phyloP scores from a whole-genome alignment of 2,113 vertebrate genomes.

The Ameiurus melas region DNA sequence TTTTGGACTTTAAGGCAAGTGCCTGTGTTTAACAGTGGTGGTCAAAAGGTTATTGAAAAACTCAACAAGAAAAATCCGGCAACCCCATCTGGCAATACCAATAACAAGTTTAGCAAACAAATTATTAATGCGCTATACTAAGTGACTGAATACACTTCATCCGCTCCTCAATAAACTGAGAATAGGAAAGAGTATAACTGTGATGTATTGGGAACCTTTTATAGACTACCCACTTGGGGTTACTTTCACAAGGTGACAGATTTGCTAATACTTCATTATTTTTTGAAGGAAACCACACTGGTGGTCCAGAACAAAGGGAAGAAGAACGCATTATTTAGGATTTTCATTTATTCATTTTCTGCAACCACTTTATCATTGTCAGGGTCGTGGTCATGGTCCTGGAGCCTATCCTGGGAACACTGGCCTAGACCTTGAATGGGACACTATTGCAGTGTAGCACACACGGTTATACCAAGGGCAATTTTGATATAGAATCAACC shows the following conservation, averaged over 20 bases:
- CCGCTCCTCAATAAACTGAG: not conserved
- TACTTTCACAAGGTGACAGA: not conserved
- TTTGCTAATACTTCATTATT: not conserved
- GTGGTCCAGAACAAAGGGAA: not conserved
- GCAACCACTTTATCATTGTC: not conserved
- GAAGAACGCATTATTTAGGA: not conserved
- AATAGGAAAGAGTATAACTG: not conserved
- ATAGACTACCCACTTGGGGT: not conserved
- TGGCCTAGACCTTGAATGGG: not conserved
- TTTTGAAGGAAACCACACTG: not conserved
- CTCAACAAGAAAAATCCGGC: not conserved
- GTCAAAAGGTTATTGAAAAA: not conserved
- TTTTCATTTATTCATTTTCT: not conserved
- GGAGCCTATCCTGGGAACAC: not conserved
- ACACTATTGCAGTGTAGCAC: not conserved
- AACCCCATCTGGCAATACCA: not conserved
- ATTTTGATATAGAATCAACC: not conserved
- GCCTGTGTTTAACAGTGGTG: not conserved
- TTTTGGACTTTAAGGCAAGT: not conserved
- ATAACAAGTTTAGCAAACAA: not conserved
- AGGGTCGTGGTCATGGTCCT: not conserved
- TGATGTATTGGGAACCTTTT: not conserved
- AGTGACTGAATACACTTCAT: not conserved
- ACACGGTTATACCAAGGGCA: not conserved
- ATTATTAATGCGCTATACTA: not conserved